Base-by-base conservation (phyloP, 2,888 invertebrate genomes). In the Sminthurides aquaticus region DNA sequence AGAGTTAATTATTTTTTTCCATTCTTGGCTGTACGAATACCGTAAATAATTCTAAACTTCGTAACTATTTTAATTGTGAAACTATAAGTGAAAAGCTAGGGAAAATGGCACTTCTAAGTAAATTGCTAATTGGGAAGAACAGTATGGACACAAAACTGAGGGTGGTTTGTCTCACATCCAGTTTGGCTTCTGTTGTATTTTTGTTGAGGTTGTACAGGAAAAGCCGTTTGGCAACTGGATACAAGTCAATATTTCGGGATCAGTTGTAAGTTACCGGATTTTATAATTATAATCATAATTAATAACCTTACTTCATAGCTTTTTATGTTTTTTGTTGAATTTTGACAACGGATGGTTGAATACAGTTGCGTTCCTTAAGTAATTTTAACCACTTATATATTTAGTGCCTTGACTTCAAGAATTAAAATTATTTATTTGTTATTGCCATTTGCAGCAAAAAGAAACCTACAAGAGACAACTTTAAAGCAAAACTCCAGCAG, bases 401-500 rank as follows among this genome's bases (percentile, higher is more conserved):
- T n/a, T n/a, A n/a, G n/a, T n/a, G n/a, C n/a, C n/a, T n/a, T n/a
- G n/a, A n/a, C n/a, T 54, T 54, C 20, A 22, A 54, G 22, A 54
- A 54, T 8, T 20, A 8, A 20, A 54, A 15, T 20, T 54, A 54
- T n/a, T n/a, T n/a, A n/a, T n/a, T n/a, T n/a, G 54, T 8, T 8
- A 15, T 54, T 54, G 22, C 22, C 8, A 3, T 55, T 55, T 43
- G 26, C 54, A 62, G 62, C 43, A 62, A 62, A 55, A 62, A 62
- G 2, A 65, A 62, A 55, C 62, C 62, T 15, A 25, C 27, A 20
- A 28, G 27, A n/a, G 62, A 56, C 26, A 43, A 67, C 24, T 71
- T 72, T 54, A 24, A 68, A 15, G 11, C 52, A 1, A 68, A 73
- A 52, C 49, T 73, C 3, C 28, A 52, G 5, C 65, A 60, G 48